A percentile compares a stretch with the other conserved stretches of the same genome.
Evolutionary conservation across 2,797 vertebrate genomes (phyloP).

Genomic region (Manis crassicaudata): DNA sequence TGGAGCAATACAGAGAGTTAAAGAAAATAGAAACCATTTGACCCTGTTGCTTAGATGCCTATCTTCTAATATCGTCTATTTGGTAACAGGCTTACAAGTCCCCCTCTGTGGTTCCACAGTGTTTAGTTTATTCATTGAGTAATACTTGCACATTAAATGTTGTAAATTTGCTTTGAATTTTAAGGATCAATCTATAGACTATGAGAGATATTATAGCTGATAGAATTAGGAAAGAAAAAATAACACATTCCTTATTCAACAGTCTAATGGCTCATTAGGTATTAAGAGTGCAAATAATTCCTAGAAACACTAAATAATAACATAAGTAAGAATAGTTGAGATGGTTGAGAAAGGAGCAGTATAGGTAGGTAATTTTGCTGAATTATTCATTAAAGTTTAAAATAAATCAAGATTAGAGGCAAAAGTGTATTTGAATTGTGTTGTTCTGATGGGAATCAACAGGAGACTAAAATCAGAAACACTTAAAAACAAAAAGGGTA

Average conservation of each 20-base stretch:
- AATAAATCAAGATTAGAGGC: background rate
- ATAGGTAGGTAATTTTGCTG: background rate
- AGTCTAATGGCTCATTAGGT: slow-evolving; percentile 7
- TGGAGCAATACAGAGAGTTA: background rate
- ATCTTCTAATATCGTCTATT: background rate
- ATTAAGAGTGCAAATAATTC: background rate
- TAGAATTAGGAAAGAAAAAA: background rate
- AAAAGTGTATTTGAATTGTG: background rate
- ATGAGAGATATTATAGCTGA: background rate
- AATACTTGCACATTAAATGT: background rate
- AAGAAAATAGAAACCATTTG: background rate
- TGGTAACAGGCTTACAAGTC: background rate
- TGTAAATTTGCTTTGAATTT: slow-evolving; percentile 22
- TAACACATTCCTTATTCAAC: background rate
- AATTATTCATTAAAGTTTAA: slow-evolving; percentile 13
- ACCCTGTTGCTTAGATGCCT: background rate
- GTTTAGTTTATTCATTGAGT: background rate
- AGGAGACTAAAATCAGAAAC: background rate
- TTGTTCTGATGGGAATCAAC: background rate
- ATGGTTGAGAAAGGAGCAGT: background rate
- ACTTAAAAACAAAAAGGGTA: background rate
- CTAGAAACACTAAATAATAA: background rate
- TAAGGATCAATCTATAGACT: background rate
- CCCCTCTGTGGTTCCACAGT: background rate
- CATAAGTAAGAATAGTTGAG: background rate